phyloP scores from a whole-genome alignment of 2,888 invertebrate genomes.

The Aphodius granarius region DNA sequence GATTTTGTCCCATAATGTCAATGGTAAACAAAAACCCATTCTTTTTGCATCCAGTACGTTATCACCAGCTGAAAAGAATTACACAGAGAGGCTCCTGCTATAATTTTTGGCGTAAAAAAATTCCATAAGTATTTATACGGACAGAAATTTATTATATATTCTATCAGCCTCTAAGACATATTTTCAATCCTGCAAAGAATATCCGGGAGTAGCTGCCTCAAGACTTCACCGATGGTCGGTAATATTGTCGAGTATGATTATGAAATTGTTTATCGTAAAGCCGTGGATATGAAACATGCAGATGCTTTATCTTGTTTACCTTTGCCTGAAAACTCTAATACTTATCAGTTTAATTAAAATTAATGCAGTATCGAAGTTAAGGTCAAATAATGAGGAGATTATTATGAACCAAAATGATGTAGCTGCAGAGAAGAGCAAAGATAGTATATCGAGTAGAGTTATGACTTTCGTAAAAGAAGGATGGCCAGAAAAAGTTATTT shows the following conservation, averaged over 20 bases:
- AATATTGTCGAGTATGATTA: constrained; percentile 29
- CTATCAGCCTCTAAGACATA: constrained; percentile 30
- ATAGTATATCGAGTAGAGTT: constrained; percentile 15
- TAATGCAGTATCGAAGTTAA: background rate
- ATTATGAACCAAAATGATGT: constrained; percentile 13
- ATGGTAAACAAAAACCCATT: constrained; percentile 39
- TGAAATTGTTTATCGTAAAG: constrained; percentile 5
- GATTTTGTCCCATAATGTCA: constrained; percentile 37
- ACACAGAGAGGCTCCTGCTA: constrained; percentile 44
- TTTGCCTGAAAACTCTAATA: background rate
- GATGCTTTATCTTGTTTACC: background rate
- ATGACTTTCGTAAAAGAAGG: constrained; percentile 17
- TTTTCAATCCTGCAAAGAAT: constrained; percentile 27
- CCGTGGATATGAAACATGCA: background rate
- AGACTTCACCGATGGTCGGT: constrained; percentile 28
- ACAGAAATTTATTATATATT: constrained; percentile 36
- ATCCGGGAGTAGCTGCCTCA: constrained; percentile 25
- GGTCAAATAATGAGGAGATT: constrained; percentile 1
- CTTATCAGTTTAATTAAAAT: background rate
- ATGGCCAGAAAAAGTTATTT: constrained; percentile 14
- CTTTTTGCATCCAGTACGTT: constrained; percentile 41
- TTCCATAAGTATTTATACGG: constrained; percentile 47
- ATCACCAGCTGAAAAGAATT: constrained; percentile 41
- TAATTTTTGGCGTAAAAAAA: constrained; percentile 42
- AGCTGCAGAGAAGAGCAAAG: constrained; percentile 7